Percentiles rank a stretch among this genome's conserved stretches.
Conservation (phyloP, 2,888 invertebrate genomes). For the Agriopis leucophaearia region DNA sequence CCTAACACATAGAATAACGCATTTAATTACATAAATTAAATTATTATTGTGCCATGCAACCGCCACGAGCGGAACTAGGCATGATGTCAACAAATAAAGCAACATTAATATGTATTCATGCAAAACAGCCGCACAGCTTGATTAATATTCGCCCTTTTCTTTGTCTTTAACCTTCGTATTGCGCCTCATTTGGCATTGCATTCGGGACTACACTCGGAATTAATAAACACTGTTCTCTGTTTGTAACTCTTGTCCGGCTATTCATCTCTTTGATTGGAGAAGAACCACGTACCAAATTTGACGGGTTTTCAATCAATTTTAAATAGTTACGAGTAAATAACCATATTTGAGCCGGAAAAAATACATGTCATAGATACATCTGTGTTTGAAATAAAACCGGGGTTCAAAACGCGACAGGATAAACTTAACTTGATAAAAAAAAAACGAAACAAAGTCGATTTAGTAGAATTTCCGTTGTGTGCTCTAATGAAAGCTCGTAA, state of each 20-base stretch:
- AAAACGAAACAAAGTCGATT: too few species aligned
- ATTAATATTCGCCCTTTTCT: constrained; percentile 40
- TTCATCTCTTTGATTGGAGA: neutral
- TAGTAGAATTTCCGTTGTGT: too few species aligned
- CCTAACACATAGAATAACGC: neutral
- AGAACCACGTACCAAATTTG: too few species aligned
- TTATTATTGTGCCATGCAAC: constrained; percentile 1
- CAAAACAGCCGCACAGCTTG: constrained; percentile 34
- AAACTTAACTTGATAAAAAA: too few species aligned
- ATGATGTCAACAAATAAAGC: constrained; percentile 28
- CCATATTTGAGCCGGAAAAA: too few species aligned
- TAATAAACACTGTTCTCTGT: constrained; percentile 20
- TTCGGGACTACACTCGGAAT: constrained; percentile 35
- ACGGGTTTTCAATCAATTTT: too few species aligned
- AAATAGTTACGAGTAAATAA: too few species aligned
- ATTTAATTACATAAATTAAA: constrained; percentile 12
- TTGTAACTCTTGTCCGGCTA: neutral
- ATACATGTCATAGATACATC: too few species aligned
- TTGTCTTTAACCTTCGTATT: constrained; percentile 43
- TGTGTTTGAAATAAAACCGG: too few species aligned
- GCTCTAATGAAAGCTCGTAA: too few species aligned
- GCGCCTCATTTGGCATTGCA: constrained; percentile 43
- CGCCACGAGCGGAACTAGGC: constrained; percentile 1
- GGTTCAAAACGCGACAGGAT: too few species aligned
- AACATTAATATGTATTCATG: constrained; percentile 28